These are phyloP conservation scores for Polypterus bichir DNA, from an alignment of 2,113 vertebrate species.

Conservation along the genomic window DNA sequence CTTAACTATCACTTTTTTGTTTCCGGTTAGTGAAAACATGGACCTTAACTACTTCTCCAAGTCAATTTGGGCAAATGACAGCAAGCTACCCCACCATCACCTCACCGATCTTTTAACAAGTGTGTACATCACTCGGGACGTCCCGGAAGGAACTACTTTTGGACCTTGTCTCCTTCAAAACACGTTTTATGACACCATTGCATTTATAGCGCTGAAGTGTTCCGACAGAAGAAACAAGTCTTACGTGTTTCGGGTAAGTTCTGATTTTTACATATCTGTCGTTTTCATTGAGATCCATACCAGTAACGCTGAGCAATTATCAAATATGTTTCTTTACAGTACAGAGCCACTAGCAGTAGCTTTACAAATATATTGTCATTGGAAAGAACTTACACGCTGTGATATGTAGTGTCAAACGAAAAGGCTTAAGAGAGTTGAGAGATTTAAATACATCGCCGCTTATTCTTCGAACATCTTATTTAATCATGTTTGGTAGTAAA, in stretches of 20 bases:
- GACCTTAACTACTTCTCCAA: slow-evolving; percentile 57
- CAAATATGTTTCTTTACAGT: too few species aligned
- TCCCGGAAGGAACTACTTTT: slow-evolving; percentile 61
- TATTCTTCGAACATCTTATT: too few species aligned
- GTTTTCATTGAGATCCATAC: too few species aligned
- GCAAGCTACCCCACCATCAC: slow-evolving; percentile 60
- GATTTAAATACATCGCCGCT: too few species aligned
- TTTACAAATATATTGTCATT: too few species aligned
- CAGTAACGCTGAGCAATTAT: too few species aligned
- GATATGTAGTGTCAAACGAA: too few species aligned
- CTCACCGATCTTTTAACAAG: slow-evolving; percentile 57
- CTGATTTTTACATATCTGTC: background rate
- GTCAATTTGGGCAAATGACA: slow-evolving; percentile 59
- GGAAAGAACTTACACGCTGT: too few species aligned
- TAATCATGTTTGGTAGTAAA: too few species aligned
- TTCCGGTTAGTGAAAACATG: slow-evolving; percentile 33
- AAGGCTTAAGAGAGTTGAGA: too few species aligned
- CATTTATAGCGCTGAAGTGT: slow-evolving; percentile 75
- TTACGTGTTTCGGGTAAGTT: slow-evolving; percentile 66
- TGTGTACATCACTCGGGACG: slow-evolving; percentile 67
- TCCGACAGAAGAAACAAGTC: slow-evolving; percentile 54
- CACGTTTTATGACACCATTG: slow-evolving; percentile 68
- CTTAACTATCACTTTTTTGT: too few species aligned
- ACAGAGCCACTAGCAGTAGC: too few species aligned
- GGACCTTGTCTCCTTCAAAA: slow-evolving; percentile 68